Evolutionary conservation across 2,888 invertebrate genomes (phyloP).

Genomic region (Tanytarsus gracilentus): DNA sequence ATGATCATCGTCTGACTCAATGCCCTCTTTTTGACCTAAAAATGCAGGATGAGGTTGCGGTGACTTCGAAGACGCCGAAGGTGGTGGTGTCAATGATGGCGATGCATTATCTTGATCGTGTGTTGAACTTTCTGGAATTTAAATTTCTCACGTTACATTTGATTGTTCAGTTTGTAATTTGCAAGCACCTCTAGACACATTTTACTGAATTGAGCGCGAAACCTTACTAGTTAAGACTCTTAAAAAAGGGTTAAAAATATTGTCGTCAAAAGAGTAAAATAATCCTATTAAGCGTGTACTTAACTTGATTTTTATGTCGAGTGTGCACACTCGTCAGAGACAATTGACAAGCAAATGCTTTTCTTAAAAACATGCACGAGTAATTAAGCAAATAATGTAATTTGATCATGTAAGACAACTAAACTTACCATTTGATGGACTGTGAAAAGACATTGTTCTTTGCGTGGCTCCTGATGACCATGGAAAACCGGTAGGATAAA

Average conservation of each 20-base stretch:
- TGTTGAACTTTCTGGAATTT: constrained; percentile 64
- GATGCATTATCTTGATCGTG: constrained; percentile 60
- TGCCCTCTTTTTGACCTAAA: constrained; percentile 46
- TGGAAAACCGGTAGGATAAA: constrained; percentile 56
- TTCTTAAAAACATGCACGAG: too few species aligned
- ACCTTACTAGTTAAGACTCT: too few species aligned
- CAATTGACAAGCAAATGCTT: too few species aligned
- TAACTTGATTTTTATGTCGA: too few species aligned
- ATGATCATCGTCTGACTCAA: constrained; percentile 56
- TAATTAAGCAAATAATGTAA: constrained; percentile 1
- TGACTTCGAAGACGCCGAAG: constrained; percentile 45
- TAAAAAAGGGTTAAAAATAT: too few species aligned
- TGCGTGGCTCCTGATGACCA: constrained; percentile 46
- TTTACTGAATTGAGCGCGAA: too few species aligned
- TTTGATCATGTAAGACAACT: not conserved
- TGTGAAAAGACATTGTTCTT: constrained; percentile 45
- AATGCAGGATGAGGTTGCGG: constrained; percentile 44
- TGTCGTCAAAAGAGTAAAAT: too few species aligned
- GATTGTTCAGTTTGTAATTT: constrained; percentile 25
- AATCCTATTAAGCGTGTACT: too few species aligned
- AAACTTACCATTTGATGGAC: constrained; percentile 59
- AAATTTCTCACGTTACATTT: constrained; percentile 2
- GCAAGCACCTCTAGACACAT: too few species aligned
- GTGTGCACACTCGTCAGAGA: too few species aligned
- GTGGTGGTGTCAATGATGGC: constrained; percentile 54